A percentile compares a stretch with the other conserved stretches of the same genome.
phyloP scores from a whole-genome alignment of 64 coral and sea anemone genomes.

The Exaiptasia diaphana region DNA sequence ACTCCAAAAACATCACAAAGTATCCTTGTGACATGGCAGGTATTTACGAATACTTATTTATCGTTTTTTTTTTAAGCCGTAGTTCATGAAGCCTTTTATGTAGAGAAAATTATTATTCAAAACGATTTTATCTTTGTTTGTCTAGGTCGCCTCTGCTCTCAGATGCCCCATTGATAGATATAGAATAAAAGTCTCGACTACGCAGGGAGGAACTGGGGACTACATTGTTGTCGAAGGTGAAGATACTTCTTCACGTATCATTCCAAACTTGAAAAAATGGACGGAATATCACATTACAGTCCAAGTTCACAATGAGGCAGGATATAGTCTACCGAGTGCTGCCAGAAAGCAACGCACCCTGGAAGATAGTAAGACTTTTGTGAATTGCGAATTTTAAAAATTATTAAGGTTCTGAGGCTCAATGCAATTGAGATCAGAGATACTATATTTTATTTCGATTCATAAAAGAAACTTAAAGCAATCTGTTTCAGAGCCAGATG shows the following conservation, averaged over 20 bases:
- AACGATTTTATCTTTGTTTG: too few species aligned
- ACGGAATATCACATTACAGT: constrained; percentile 29
- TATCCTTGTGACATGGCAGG: neutral
- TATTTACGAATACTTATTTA: neutral
- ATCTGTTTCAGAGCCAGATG: neutral
- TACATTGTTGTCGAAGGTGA: neutral
- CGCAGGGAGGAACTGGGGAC: neutral
- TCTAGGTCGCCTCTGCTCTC: too few species aligned
- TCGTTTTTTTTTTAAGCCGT: too few species aligned
- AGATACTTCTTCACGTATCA: neutral
- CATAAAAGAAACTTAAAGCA: too few species aligned
- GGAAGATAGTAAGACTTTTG: too few species aligned
- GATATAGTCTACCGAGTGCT: constrained; percentile 30
- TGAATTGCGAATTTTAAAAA: too few species aligned
- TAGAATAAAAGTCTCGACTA: neutral
- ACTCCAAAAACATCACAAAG: too few species aligned
- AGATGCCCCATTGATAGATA: constrained; percentile 35
- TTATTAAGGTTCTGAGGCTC: too few species aligned
- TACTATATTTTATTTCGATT: too few species aligned
- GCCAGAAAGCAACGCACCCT: neutral
- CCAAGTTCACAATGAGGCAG: constrained; percentile 57
- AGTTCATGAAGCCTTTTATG: too few species aligned
- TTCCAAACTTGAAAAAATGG: constrained; percentile 19
- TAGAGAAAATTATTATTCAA: neutral
- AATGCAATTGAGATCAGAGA: too few species aligned